Conservation (phyloP, 2,113 vertebrate genomes). For the mouse (Mus musculus) region GRCm39 chr5:110904001-110904500, state of each 20-base stretch:
- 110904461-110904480: conserved; percentile 92
- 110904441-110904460: conserved; percentile 92
- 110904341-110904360: conserved; percentile 89
- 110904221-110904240: conserved; percentile 93
- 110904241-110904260: conserved; percentile 90
- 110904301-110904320: conserved; percentile 90
- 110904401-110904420: conserved; percentile 92
- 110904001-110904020: conserved; percentile 92
- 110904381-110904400: conserved; percentile 92
- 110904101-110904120: conserved; percentile 91
- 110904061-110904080: conserved; percentile 92
- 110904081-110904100: conserved; percentile 89
- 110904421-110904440: conserved; percentile 91
- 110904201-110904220: conserved; percentile 91
- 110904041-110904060: conserved; percentile 88
- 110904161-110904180: conserved; percentile 86
- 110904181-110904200: conserved; percentile 92
- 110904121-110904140: conserved; percentile 86
- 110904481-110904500: conserved; percentile 94
- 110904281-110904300: conserved; percentile 93
- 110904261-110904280: conserved; percentile 90
- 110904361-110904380: conserved; percentile 92
- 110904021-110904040: conserved; percentile 93
- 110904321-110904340: conserved; percentile 91
- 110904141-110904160: conserved; percentile 88